Base-by-base conservation (phyloP, 2,888 invertebrate genomes). In the Agrotis clavis region DNA sequence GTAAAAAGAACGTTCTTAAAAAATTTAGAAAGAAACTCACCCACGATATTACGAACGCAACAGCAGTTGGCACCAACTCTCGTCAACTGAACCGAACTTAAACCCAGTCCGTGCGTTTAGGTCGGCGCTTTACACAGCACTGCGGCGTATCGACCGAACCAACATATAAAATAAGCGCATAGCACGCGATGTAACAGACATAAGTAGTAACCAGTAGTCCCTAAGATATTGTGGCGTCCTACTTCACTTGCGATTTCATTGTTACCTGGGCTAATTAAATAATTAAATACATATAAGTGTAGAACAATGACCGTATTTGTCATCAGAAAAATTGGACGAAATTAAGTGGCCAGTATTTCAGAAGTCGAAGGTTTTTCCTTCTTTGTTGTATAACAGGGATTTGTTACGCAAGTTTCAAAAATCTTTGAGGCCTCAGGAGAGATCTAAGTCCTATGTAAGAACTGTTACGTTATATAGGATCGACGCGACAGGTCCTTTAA, bases 121-220 rank as follows among this genome's bases (percentile, higher is more conserved):
- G 83, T 66, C 86, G 92, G 88, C 86, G 90, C 81, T 86, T 81
- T 81, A 86, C 82, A 82, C 90, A 85, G 92, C 93, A 95, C 95
- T 96, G 95, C 95, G 94, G 92, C 88, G 92, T 95, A 95, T 95
- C 95, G 95, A 95, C 95, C 94, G 89, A 82, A 62, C 81, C 87
- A 84, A 72, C 89, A 86, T 85, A 91, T 90, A 87, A 91, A 91
- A 91, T 91, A 90, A 88, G 88, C 90, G 87, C 85, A 87, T 85
- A 89, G 88, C 95, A 95, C 95, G 95, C 95, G 91, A 95, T 90
- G 88, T 90, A 83, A 81, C 85, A 90, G 88, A 87, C 90, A 87
- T 88, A 78, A 75, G 82, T 79, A 83, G 68, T 77, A 61, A 71
- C 74, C 69, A 80, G 74, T 53, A 79, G 48, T 81, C 77, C 86